phyloP scores from a whole-genome alignment of 2,888 invertebrate species.

The Drosophila eohydei region DNA sequence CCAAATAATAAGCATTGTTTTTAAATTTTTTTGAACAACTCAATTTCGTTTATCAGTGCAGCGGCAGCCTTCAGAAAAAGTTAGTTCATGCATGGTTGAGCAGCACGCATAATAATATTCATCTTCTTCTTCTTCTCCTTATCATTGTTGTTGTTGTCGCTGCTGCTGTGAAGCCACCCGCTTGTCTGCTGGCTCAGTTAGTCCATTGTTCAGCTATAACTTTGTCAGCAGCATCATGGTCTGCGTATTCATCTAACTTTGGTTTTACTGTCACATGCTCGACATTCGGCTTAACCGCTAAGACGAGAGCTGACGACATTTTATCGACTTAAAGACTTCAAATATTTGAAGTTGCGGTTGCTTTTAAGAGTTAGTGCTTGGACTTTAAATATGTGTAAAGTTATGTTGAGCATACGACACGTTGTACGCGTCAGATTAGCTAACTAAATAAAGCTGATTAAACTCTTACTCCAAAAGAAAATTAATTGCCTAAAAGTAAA shows the following conservation, averaged over 20 bases:
- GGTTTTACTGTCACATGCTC: constrained; percentile 38
- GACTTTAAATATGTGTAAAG: neutral
- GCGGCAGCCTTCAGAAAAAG: constrained; percentile 10
- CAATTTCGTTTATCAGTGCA: constrained; percentile 20
- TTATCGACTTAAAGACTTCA: constrained; percentile 19
- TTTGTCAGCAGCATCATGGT: constrained; percentile 4
- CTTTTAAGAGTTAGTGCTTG: neutral
- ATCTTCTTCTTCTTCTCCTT: neutral
- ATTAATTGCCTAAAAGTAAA: neutral
- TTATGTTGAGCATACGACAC: neutral
- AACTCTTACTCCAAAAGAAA: neutral
- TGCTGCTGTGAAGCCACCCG: constrained; percentile 15
- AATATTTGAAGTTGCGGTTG: constrained; percentile 11
- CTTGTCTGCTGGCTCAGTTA: constrained; percentile 37
- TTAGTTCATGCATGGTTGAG: constrained; percentile 35
- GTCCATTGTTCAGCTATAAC: constrained; percentile 33
- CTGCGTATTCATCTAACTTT: constrained; percentile 20
- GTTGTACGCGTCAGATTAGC: neutral
- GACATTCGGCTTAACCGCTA: constrained; percentile 49
- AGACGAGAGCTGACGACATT: constrained; percentile 36
- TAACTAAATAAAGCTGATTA: neutral
- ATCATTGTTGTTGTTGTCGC: neutral
- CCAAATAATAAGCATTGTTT: constrained; percentile 45
- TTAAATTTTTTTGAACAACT: constrained; percentile 28
- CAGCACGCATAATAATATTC: constrained; percentile 29